A percentile compares a stretch with the other conserved stretches of the same genome.
These are phyloP conservation scores for Salticus scenicus DNA, from an alignment of 2,888 invertebrate species.

Conservation along the genomic window DNA sequence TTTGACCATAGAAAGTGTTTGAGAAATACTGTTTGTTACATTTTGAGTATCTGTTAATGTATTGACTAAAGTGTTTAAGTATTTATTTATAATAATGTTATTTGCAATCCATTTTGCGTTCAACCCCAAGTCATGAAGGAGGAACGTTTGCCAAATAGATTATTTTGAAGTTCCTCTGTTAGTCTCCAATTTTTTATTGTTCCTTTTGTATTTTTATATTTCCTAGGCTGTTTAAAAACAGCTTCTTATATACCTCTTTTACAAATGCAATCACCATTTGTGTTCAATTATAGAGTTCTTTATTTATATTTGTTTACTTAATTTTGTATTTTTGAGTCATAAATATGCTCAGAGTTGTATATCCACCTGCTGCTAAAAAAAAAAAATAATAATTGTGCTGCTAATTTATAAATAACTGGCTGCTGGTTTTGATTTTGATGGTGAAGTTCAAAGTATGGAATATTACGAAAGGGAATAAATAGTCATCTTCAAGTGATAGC, in stretches of 20 bases:
- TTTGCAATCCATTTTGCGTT: too few relatives aligned
- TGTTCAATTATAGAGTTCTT: constrained; percentile 13
- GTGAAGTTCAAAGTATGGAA: not conserved
- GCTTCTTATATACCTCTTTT: not conserved
- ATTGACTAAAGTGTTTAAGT: too few relatives aligned
- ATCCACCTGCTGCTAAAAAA: not conserved
- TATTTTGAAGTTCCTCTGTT: not conserved
- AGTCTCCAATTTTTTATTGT: not conserved
- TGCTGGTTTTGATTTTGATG: constrained; percentile 25
- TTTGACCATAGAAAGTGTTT: too few relatives aligned
- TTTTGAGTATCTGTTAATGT: too few relatives aligned
- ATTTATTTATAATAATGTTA: too few relatives aligned
- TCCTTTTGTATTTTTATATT: not conserved
- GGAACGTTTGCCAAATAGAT: constrained; percentile 5
- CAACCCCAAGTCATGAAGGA: too few relatives aligned
- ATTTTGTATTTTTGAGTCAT: constrained; percentile 11
- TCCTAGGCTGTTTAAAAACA: not conserved
- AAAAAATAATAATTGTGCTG: too few relatives aligned
- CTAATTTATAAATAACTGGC: constrained; percentile 23
- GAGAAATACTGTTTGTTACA: too few relatives aligned
- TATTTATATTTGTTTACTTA: constrained; percentile 22
- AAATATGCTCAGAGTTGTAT: not conserved
- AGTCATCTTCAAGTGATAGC: constrained; percentile 13
- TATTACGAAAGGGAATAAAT: not conserved
- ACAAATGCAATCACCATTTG: constrained; percentile 28